Evolutionary conservation across 1,140 invertebrate genomes (phyloP).

Genomic region (Caenorhabditis briggsae): DNA sequence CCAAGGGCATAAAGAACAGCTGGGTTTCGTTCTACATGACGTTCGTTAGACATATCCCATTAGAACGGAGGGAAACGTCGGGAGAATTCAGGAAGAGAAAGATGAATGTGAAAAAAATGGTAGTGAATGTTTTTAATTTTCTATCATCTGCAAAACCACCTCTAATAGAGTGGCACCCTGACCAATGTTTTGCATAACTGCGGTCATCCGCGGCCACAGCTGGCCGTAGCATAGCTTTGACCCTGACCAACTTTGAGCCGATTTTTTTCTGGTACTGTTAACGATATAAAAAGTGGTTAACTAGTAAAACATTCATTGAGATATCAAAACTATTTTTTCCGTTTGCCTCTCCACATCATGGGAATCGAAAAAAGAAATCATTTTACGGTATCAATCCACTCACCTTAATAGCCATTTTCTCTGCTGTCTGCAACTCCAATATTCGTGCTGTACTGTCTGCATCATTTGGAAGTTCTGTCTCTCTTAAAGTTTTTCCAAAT

Average conservation of each 20-base stretch:
- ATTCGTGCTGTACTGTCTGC: constrained; percentile 84
- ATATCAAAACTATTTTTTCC: too few relatives aligned
- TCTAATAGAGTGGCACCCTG: too few relatives aligned
- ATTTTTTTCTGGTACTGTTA: not conserved
- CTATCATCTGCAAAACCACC: too few relatives aligned
- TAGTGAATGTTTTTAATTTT: not conserved
- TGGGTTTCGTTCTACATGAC: not conserved
- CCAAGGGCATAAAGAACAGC: not conserved
- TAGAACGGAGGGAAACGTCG: not conserved
- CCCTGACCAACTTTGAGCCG: too few relatives aligned
- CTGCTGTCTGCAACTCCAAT: constrained; percentile 82
- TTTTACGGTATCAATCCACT: too few relatives aligned
- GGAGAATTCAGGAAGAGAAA: too few relatives aligned
- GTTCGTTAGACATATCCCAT: not conserved
- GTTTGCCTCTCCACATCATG: too few relatives aligned
- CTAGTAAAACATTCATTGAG: not conserved
- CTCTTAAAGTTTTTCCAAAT: constrained; percentile 85
- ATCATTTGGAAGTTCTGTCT: constrained; percentile 88
- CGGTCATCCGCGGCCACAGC: too few relatives aligned
- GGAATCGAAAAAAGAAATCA: too few relatives aligned
- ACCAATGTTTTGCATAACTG: too few relatives aligned
- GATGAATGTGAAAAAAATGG: not conserved
- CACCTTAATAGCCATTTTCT: constrained; percentile 77
- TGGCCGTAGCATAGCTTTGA: too few relatives aligned
- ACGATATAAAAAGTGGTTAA: constrained; percentile 13